Base-by-base conservation (phyloP, 2,888 invertebrate genomes). In the Pherbina coryleti region DNA sequence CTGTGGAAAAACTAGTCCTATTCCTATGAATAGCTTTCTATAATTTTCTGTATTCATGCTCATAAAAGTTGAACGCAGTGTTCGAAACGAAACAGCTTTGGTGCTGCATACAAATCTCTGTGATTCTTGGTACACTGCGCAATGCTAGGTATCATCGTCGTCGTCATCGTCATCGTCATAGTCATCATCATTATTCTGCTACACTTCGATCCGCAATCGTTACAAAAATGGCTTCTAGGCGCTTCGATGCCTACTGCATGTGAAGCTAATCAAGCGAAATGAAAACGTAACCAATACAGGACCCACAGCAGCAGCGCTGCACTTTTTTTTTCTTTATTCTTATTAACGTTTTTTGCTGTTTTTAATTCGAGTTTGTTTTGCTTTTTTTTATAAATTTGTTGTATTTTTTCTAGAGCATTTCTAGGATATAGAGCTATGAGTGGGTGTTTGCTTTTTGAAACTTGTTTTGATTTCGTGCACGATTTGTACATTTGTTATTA, bases 251-350 rank as follows among this genome's bases (percentile, higher is more conserved):
- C 31, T 19, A n/a, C 67, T 19, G 37, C 66, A 31, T 37, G 53
- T 34, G 67, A 49, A 55, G 44, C 67, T 75, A 67, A 75, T 75
- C 75, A 67, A 75, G 67, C 37, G 66, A 75, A 66, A 75, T 75
- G 53, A 34, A 66, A 75, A 55, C 67, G 25, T 37, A 25, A 66
- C 66, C 66, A 44, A 44, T 44, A 57, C 60, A 72, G 37, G 22
- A 75, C n/a, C 37, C 44, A 7, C 22, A 60, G 62, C 17, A 51
- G 11, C 64, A 62, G 25, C 31, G 5, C 62, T 5, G 8, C 44
- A 44, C 11, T 44, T 19, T 22, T 55, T 19, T n/a, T n/a, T 55
- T 14, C 7, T n/a, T 5, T n/a, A 17, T 17, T 51, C 17, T 7
- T 11, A 51, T 11, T 55, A 9, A 55, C 2, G 55, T 55, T 55